phyloP scores from a whole-genome alignment of 1,140 invertebrate genomes.

The Lordiphosa stackelbergi region DNA sequence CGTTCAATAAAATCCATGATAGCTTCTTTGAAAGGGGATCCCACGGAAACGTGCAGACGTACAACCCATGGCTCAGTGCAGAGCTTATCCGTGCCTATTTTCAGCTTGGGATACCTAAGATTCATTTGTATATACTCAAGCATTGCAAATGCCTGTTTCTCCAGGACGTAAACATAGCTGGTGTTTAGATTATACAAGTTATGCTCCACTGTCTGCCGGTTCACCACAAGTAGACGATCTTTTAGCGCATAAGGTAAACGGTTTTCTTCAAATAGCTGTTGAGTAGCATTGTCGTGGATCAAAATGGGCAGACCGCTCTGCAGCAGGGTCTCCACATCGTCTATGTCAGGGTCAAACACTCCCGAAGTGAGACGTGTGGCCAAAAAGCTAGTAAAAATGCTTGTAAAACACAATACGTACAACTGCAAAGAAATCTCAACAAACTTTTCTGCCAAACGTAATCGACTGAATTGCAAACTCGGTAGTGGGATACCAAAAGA shows the following conservation, averaged over 20 bases:
- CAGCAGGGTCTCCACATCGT: slow-evolving; percentile 3
- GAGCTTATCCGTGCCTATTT: background rate
- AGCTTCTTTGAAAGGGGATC: background rate
- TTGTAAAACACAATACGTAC: background rate
- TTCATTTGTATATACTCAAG: slow-evolving; percentile 10
- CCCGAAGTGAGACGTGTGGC: slow-evolving; percentile 13
- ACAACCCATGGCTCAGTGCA: background rate
- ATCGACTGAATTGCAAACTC: background rate
- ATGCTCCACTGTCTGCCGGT: background rate
- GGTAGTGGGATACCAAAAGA: background rate
- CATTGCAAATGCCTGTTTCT: background rate
- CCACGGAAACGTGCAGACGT: background rate
- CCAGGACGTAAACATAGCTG: slow-evolving; percentile 11
- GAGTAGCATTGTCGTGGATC: background rate
- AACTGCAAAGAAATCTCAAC: slow-evolving; percentile 1
- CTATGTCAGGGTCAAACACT: slow-evolving; percentile 1
- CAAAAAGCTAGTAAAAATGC: background rate
- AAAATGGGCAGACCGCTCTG: slow-evolving; percentile 28
- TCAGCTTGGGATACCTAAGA: background rate
- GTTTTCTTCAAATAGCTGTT: slow-evolving; percentile 3
- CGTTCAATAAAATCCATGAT: background rate
- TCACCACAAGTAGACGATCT: slow-evolving; percentile 10
- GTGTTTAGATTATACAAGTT: slow-evolving; percentile 3
- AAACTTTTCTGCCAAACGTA: slow-evolving; percentile 10
- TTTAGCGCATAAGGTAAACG: slow-evolving; percentile 1